A percentile compares a stretch with the other conserved stretches of the same genome.
phyloP scores from a whole-genome alignment of 2,113 vertebrate genomes.

The Dendrocopos noguchii region DNA sequence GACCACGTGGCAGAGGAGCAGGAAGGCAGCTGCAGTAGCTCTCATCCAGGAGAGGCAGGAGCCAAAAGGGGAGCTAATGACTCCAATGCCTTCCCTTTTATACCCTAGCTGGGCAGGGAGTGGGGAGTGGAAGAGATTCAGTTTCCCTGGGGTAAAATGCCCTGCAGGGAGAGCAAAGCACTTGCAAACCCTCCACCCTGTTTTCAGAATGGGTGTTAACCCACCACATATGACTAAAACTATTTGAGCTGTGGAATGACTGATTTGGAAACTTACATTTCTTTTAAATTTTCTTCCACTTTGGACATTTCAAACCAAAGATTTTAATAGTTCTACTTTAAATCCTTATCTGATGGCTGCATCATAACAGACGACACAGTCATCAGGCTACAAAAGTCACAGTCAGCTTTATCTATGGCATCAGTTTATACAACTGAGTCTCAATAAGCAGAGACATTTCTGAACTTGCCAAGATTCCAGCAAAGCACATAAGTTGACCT shows the following conservation, averaged over 20 bases:
- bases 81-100: too few relatives aligned
- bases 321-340: background rate
- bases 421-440: background rate
- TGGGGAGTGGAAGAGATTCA: too few relatives aligned
- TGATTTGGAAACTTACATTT: conserved; percentile 33
- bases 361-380: background rate
- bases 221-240: background rate
- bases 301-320: background rate
- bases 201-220: too few relatives aligned
- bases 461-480: conserved; percentile 3
- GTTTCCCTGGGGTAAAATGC: too few relatives aligned
- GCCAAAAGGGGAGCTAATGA: too few relatives aligned
- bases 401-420: background rate
- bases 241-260: background rate
- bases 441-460: background rate
- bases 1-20: too few relatives aligned
- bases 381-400: background rate
- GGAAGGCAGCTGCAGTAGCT: too few relatives aligned
- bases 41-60: too few relatives aligned
- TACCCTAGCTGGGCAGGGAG: too few relatives aligned
- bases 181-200: too few relatives aligned
- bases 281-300: conserved; percentile 12
- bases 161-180: too few relatives aligned
- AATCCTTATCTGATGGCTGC: conserved; percentile 9
- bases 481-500: background rate